Evolutionary conservation across 2,888 invertebrate species (phyloP), one percentile per base, ranked within the genome.

Genomic region (Athalia rosae): DNA sequence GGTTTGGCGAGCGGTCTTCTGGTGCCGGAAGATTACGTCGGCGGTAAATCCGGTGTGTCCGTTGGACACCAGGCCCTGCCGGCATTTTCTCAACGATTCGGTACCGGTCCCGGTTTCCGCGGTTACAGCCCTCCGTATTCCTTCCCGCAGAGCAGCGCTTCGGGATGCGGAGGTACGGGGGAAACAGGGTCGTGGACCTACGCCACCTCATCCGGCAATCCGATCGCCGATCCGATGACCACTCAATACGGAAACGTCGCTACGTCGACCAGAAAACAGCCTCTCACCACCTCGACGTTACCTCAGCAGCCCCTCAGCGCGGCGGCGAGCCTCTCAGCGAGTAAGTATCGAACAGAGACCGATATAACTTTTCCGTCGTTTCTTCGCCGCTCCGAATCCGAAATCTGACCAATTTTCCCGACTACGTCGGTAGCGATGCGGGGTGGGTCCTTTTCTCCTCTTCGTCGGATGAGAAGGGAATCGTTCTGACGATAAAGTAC

Each of bases 261-360:
- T 8, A 76, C 82, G 78, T 47, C 84, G 0, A 78, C 79, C 13
- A 69, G 78, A 11, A 58, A 76, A 3, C 78, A 83, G 4, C n/a
- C 82, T 4, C 79, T 80, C 0, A 85, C 84, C 41, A 62, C 84
- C 7, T 63, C 82, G 1, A 76, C 82, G 6, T 79, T 82, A 0
- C 78, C 82, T 8, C 86, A 84, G 69, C 85, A 87, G 77, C 93
- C 92, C 85, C 90, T 93, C 69, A 93, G 93, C 79, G 94, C 95
- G 63, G 93, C 95, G 78, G 94, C 94, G 79, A 94, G 94, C 81
- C 91, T 95, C 81, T 92, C 94, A 85, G 94, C 94, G 89, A 93
- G 95, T 95, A 90, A 94, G 95, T 93, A 83, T 80, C 86, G 84
- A 84, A 84, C 80, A 85, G 86, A 62, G 43, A 41, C 4, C 45